These are phyloP conservation scores for Poicephalus gulielmi DNA, from an alignment of 2,113 vertebrate genomes.

Conservation along the genomic window DNA sequence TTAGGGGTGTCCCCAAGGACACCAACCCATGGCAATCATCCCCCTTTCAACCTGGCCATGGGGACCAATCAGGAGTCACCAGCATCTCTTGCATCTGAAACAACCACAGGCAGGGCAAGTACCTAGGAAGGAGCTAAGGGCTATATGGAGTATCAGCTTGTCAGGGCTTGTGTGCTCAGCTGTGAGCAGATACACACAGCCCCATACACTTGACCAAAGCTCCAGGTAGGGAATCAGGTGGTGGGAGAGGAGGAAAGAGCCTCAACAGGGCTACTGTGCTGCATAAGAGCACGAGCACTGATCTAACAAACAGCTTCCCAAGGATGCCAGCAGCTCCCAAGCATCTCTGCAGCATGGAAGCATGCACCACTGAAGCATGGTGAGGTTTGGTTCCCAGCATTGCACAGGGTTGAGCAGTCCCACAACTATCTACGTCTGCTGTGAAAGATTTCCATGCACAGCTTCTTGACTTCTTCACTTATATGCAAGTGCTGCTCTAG, in stretches of 20 bases:
- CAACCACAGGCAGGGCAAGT: not conserved
- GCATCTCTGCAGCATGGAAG: not conserved
- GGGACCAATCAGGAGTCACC: not conserved
- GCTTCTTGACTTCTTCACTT: not conserved
- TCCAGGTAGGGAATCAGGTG: not conserved
- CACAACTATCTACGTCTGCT: not conserved
- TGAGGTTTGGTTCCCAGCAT: not conserved
- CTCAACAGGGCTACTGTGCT: not conserved
- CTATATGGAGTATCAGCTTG: not conserved
- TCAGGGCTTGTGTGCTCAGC: not conserved
- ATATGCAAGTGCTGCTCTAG: not conserved
- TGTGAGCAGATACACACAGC: not conserved
- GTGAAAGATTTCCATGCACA: not conserved
- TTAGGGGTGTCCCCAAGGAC: not conserved
- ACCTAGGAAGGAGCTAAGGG: not conserved
- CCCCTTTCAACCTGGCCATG: not conserved
- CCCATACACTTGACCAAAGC: not conserved
- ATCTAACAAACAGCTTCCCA: not conserved
- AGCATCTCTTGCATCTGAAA: not conserved
- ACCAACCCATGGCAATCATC: fast-evolving
- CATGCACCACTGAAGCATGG: too few relatives aligned
- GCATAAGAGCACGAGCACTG: fast-evolving
- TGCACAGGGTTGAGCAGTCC: not conserved
- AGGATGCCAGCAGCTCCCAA: not conserved
- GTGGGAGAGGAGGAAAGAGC: not conserved